phyloP scores from a whole-genome alignment of 2,888 invertebrate genomes.

The Adelphocoris suturalis region DNA sequence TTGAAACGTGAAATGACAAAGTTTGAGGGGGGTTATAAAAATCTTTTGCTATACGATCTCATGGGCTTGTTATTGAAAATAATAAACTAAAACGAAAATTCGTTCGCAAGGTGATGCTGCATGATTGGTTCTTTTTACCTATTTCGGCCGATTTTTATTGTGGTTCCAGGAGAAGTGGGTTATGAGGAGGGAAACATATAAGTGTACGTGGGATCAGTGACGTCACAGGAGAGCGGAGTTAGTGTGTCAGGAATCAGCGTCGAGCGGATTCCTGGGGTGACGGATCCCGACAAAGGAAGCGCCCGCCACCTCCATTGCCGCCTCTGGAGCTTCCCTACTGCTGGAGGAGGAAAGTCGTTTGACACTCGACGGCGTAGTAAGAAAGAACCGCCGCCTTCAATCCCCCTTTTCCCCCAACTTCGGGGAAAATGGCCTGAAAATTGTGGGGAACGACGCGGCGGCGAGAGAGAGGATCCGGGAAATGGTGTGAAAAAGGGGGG shows the following conservation, averaged over 20 bases:
- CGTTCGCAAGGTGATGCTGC: no score
- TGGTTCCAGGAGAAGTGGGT: no score
- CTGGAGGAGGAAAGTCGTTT: neutral
- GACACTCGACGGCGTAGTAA: slow-evolving; percentile 3
- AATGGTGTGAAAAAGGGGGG: neutral
- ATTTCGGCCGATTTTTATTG: no score
- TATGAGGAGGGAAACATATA: no score
- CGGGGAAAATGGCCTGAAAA: slow-evolving; percentile 26
- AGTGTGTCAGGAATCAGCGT: neutral
- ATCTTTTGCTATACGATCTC: no score
- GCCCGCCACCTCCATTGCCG: neutral
- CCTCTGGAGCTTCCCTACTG: neutral
- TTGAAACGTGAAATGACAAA: no score
- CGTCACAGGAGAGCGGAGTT: neutral
- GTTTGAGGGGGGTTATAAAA: no score
- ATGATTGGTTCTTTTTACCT: no score
- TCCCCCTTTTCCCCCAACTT: neutral
- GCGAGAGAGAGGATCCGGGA: neutral
- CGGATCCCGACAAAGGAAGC: slow-evolving; percentile 10
- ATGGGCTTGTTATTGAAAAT: no score
- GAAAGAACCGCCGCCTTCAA: neutral
- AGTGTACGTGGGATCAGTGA: neutral
- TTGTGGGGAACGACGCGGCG: neutral
- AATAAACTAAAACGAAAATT: no score
- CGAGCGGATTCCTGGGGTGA: neutral